These are phyloP conservation scores for Stigmatopora argus DNA, from an alignment of 2,113 vertebrate species.

Conservation along the genomic window DNA sequence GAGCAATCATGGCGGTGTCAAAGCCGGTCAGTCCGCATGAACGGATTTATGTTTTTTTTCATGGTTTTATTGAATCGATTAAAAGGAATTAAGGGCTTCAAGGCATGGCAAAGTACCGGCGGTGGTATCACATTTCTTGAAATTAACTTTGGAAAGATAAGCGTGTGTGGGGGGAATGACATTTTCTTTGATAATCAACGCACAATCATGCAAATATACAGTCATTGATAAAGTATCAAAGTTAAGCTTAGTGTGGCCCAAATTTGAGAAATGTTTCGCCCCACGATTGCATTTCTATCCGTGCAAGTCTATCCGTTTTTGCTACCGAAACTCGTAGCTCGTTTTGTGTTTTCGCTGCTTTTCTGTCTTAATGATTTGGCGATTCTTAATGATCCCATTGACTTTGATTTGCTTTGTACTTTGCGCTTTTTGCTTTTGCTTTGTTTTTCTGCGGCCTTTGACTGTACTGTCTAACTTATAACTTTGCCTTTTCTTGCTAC, in stretches of 20 bases:
- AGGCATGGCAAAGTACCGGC: neutral
- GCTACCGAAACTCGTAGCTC: too few species aligned
- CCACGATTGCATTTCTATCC: too few species aligned
- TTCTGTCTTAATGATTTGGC: too few species aligned
- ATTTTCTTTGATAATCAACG: neutral
- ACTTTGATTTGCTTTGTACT: too few species aligned
- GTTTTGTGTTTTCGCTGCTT: too few species aligned
- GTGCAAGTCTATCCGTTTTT: too few species aligned
- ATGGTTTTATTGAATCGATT: neutral
- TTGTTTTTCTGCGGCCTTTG: too few species aligned
- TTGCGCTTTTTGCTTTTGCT: too few species aligned
- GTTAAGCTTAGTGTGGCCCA: neutral
- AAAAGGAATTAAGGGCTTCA: neutral
- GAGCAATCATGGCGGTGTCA: slow-evolving; percentile 38
- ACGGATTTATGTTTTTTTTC: neutral
- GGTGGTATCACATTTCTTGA: neutral
- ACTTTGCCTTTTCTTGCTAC: too few species aligned
- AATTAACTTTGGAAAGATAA: neutral
- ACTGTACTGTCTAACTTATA: too few species aligned
- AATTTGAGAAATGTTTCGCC: too few species aligned
- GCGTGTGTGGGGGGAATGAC: neutral
- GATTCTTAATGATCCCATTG: too few species aligned
- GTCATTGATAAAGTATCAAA: neutral
- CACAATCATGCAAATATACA: neutral
- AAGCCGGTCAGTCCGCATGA: slow-evolving; percentile 22